Evolutionary conservation across 2,113 vertebrate genomes (phyloP), one percentile per base, ranked within the genome.

Genomic region (Pseudolaguvia tuberculata): DNA sequence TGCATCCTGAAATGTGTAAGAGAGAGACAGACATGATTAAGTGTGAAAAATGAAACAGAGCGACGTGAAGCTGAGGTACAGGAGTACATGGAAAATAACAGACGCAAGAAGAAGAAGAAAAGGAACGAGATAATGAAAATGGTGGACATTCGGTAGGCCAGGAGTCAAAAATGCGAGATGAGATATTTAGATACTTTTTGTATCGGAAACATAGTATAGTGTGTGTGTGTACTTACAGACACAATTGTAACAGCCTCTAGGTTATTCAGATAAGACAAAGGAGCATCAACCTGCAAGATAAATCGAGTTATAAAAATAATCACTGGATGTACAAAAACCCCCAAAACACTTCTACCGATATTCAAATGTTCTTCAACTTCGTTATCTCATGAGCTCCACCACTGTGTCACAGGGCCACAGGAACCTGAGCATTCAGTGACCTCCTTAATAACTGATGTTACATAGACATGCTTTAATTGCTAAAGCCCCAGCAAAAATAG

Each of bases 1-100:
- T 63, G 87, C 88, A 74, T 88, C 87, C 86, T 88, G 21, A 73
- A 85, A 85, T 85, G 89, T 85, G 85, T 84, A 89, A 69, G 21
- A 72, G 21, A 72, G 39, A 23, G 20, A 39, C 21, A 71, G 66
- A 61, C 1, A 10, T 3, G 9, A 9, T 8, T 17, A 18, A 27
- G 12, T 15, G 3, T 4, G 5, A 12, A 20, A 20, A 25, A 29
- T 11, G 27, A n/a, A 1, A 56, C 11, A 56, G 51, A n/a, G 4
- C n/a, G 51, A 59, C 6, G 59, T 7, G 10, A 29, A 61, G 18
- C 20, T 10, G n/a, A 20, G 20, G 35, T 9, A 1, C 18, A 11
- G 21, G 21, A 18, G 27, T 2, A 21, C 11, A 45, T 61, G 4
- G 35, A 15, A 23, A 42, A 45, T n/a, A n/a, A n/a, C n/a, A n/a